Evolutionary conservation across 2,113 vertebrate species (phyloP).

Genomic region (Piprites chloris): DNA sequence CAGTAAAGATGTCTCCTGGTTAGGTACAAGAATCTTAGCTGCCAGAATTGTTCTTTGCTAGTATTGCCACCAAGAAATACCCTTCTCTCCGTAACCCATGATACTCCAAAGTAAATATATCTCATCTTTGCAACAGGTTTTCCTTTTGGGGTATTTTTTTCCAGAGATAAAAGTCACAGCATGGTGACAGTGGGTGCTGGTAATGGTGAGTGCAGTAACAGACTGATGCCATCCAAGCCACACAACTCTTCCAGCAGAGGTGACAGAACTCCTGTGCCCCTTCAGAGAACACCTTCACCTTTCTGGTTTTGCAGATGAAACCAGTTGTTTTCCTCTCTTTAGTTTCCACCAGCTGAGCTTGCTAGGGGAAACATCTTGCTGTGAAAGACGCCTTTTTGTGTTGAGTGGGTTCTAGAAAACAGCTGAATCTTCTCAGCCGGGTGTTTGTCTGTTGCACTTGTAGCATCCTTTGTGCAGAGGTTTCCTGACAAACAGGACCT

Average conservation of each 20-base stretch:
- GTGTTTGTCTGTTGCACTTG: background rate
- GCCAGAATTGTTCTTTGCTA: background rate
- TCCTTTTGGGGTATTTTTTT: background rate
- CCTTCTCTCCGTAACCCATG: background rate
- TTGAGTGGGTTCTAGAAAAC: background rate
- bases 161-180: background rate
- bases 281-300: background rate
- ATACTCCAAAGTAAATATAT: background rate
- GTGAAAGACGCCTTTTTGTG: background rate
- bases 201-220: background rate
- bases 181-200: accelerated
- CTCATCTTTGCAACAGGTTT: background rate
- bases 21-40: background rate
- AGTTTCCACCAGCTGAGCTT: background rate
- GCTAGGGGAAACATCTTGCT: background rate
- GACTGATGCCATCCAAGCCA: accelerated
- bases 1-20: background rate
- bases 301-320: background rate
- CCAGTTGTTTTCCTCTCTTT: background rate
- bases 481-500: background rate
- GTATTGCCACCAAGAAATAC: background rate
- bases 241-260: background rate
- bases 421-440: background rate
- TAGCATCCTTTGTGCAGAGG: background rate
- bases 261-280: background rate